Evolutionary conservation across 2,888 invertebrate genomes (phyloP).

Genomic region (Trachelus tabidus): DNA sequence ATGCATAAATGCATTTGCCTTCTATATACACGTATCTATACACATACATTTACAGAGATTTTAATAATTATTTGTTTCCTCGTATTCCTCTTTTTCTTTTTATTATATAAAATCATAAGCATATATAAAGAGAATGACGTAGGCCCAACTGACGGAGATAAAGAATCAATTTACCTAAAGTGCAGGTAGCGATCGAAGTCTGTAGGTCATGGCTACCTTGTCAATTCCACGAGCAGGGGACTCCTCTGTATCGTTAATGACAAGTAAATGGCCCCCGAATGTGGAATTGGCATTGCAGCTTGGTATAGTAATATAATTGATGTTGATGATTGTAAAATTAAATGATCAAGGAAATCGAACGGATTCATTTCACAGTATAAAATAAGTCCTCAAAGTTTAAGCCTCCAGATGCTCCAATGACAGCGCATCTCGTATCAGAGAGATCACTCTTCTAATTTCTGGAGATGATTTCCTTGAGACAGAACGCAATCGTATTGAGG

Average conservation of each 20-base stretch:
- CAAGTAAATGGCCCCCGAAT: not conserved
- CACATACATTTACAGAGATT: slow-evolving; percentile 17
- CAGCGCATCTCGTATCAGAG: not conserved
- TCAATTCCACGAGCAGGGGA: not conserved
- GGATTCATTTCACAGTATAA: not conserved
- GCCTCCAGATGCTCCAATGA: not conserved
- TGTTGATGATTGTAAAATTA: not conserved
- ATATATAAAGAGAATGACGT: slow-evolving; percentile 23
- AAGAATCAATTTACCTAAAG: slow-evolving; percentile 9
- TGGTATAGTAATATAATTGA: not conserved
- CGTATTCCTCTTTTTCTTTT: not conserved
- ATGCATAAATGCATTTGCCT: not conserved
- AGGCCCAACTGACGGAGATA: slow-evolving; percentile 23
- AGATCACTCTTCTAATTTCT: not conserved
- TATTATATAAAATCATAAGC: not conserved
- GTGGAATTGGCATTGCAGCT: not conserved
- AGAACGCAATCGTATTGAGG: not conserved
- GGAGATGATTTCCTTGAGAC: not conserved
- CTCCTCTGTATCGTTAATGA: not conserved
- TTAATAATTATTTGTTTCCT: not conserved
- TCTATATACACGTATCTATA: slow-evolving; percentile 17
- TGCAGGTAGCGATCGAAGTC: not conserved
- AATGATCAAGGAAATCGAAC: not conserved
- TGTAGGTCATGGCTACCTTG: not conserved
- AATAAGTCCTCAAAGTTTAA: not conserved